Evolutionary conservation across 2,888 invertebrate genomes (phyloP), one percentile per base, ranked within the genome.

Genomic region (Melanotus villosus): DNA sequence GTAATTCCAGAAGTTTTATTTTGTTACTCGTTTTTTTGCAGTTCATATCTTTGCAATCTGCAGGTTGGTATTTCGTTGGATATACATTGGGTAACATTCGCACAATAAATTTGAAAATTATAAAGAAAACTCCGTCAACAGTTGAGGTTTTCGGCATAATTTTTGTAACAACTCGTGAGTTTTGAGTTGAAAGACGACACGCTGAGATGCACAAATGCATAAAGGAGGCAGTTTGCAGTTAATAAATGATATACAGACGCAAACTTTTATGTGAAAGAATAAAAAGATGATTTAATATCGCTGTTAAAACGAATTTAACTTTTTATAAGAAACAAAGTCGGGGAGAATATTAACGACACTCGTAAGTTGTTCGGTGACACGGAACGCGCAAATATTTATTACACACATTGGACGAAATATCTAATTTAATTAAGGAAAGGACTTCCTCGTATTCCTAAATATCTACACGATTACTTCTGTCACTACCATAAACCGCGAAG

Each of bases 371-470:
- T 72, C 59, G 50, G 73, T 66, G 70, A 70, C 63, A 54, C 57
- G 62, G 67, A 62, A 68, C 45, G 62, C 62, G 41, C 52, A 60
- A 68, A 59, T 72, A 73, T 75, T 75, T 75, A 75, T 75, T 70
- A 56, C 73, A 47, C 56, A 67, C 73, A 70, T 70, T 70, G 70
- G 64, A 34, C 66, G 67, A 71, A 69, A 73, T 72, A 72, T 72
- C 70, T 75, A 71, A 72, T 75, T 75, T 75, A 75, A 75, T 75
- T 75, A 73, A 73, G 68, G 65, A 59, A 70, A 70, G 65, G 59
- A 69, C 64, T 56, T 45, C 58, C 47, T 64, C 36, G 58, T 57
- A 47, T 36, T 43, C 21, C 32, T 52, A 23, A 57, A 36, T 56
- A 64, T 45, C 54, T 45, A 21, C 12, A 10, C 56, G 32, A 56